Conservation (phyloP, 2,113 vertebrate species). For the Indri indri region DNA sequence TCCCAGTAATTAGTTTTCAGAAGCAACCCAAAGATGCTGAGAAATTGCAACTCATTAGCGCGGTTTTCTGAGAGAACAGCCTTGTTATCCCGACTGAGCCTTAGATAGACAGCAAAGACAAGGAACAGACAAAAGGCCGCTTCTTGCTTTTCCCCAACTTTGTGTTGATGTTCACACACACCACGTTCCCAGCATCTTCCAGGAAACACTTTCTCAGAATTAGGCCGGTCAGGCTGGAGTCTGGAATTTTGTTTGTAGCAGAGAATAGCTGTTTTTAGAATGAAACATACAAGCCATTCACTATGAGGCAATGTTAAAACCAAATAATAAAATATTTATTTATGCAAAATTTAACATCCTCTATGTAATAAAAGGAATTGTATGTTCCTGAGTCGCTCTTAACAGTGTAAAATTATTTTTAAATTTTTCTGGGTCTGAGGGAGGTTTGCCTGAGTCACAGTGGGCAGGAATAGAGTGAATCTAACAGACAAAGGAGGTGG, state of each 20-base stretch:
- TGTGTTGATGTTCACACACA: background rate
- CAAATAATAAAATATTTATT: background rate
- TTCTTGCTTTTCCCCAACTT: constrained; percentile 6
- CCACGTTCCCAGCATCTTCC: background rate
- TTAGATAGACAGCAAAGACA: constrained; percentile 47
- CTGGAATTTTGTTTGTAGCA: background rate
- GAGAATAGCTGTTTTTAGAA: background rate
- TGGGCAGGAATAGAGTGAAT: rapidly evolving
- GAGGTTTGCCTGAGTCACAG: background rate
- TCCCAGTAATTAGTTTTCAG: constrained; percentile 79
- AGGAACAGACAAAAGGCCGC: constrained; percentile 35
- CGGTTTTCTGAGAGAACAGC: constrained; percentile 64
- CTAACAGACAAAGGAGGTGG: background rate
- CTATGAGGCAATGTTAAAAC: background rate
- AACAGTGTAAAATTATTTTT: background rate
- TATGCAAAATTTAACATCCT: background rate
- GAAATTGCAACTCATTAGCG: constrained; percentile 81
- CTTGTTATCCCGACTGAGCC: constrained; percentile 40
- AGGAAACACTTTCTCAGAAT: background rate
- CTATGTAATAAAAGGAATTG: background rate
- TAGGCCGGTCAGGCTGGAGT: background rate
- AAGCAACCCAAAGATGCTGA: constrained; percentile 75
- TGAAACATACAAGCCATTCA: background rate
- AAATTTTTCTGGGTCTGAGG: background rate
- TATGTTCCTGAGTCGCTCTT: background rate